Percentiles rank a stretch among this genome's conserved stretches.
Evolutionary conservation across 2,113 vertebrate genomes (phyloP).

Genomic region (Sander vitreus): DNA sequence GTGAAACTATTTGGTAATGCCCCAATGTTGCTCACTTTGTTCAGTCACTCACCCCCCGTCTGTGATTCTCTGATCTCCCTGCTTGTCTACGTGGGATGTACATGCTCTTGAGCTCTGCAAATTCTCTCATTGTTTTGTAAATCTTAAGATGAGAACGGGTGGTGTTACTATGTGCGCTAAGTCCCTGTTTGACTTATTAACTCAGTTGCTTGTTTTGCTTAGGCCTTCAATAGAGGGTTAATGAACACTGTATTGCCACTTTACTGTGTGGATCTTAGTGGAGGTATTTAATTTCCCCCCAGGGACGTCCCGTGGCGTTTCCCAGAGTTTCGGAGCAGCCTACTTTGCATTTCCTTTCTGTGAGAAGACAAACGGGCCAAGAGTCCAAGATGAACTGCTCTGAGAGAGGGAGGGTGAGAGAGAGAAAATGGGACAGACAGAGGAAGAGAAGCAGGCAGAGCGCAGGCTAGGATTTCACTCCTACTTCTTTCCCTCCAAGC

Average conservation of each 20-base stretch:
- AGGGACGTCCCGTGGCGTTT: conserved; percentile 80
- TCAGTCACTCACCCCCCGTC: conserved; percentile 28
- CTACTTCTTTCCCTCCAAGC: conserved; percentile 32
- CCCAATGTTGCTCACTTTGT: conserved; percentile 45
- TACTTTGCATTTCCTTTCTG: conserved; percentile 85
- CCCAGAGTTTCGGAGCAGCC: conserved; percentile 81
- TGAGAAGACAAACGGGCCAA: conserved; percentile 74
- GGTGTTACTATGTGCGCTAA: conserved; percentile 55
- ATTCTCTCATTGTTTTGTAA: conserved; percentile 75
- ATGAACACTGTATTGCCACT: conserved; percentile 85
- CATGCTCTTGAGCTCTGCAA: conserved; percentile 31
- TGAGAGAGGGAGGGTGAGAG: conserved; percentile 60
- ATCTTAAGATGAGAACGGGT: conserved; percentile 61
- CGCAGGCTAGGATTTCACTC: conserved; percentile 61
- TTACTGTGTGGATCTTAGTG: conserved; percentile 76
- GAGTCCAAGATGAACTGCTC: conserved; percentile 73
- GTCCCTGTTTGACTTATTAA: conserved; percentile 79
- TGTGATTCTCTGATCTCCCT: conserved; percentile 50
- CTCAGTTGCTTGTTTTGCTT: conserved; percentile 76
- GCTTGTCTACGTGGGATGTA: conserved; percentile 54
- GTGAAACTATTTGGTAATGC: conserved; percentile 58
- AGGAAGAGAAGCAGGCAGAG: conserved; percentile 32
- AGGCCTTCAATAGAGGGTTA: conserved; percentile 77
- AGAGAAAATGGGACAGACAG: conserved; percentile 37
- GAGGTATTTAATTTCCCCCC: conserved; percentile 76